phyloP scores from a whole-genome alignment of 2,113 vertebrate species.

The Octodon degus region DNA sequence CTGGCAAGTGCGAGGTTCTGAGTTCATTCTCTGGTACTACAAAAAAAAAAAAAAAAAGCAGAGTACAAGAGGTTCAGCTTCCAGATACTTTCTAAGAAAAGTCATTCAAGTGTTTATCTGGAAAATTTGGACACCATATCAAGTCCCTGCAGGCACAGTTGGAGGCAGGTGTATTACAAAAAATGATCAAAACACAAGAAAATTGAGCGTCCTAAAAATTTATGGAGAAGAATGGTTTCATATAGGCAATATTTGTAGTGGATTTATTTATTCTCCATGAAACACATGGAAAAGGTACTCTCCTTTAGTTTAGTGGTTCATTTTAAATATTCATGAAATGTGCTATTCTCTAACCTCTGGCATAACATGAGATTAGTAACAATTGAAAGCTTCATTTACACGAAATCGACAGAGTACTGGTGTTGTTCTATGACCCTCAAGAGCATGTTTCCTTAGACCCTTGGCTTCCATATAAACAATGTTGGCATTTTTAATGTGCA shows the following conservation, averaged over 20 bases:
- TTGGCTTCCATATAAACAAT: neutral
- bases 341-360: neutral
- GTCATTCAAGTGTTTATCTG: neutral
- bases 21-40: no score
- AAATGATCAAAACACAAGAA: neutral
- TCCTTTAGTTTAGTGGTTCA: neutral
- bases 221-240: neutral
- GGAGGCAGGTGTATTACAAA: neutral
- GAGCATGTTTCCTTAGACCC: neutral
- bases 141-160: neutral
- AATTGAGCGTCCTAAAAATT: neutral
- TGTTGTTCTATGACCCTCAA: neutral
- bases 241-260: neutral
- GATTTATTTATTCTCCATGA: neutral
- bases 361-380: neutral
- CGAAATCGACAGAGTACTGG: neutral
- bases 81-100: neutral
- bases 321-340: neutral
- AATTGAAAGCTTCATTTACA: neutral
- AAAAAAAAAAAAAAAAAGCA: neutral
- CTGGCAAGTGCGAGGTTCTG: no score
- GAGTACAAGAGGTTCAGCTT: neutral
- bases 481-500: neutral
- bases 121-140: neutral
- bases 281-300: neutral